A percentile compares a stretch with the other conserved stretches of the same genome.
phyloP scores from a whole-genome alignment of 92 coral and sea anemone species.

The Siderastrea siderea region DNA sequence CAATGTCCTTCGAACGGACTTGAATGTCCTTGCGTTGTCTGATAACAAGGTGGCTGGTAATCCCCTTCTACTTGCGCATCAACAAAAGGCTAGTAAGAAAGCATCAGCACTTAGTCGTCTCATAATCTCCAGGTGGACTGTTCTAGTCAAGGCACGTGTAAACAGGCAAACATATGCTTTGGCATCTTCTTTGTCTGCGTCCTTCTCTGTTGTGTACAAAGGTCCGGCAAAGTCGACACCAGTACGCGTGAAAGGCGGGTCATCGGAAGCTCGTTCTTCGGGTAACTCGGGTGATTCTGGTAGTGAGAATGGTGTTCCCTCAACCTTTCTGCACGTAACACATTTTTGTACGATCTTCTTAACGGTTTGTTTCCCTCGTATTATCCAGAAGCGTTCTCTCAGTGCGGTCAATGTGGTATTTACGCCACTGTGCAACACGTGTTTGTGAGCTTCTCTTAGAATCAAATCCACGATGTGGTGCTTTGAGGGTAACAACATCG shows the following conservation, averaged over 20 bases:
- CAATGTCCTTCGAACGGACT: conserved; percentile 48
- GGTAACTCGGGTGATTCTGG: conserved; percentile 54
- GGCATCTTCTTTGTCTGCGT: conserved; percentile 4
- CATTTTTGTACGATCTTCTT: conserved; percentile 35
- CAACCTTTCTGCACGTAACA: conserved; percentile 22
- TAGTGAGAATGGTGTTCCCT: conserved; percentile 39
- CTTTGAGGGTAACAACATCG: conserved; percentile 47
- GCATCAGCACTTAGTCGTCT: conserved; percentile 54
- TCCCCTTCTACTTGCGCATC: conserved; percentile 69
- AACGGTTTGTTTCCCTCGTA: conserved; percentile 55
- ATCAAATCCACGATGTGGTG: conserved; percentile 45
- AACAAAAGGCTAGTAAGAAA: conserved; percentile 57
- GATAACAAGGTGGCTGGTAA: conserved; percentile 69
- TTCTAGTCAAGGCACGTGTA: conserved; percentile 63
- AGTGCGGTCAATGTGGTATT: conserved; percentile 24
- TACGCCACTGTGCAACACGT: conserved; percentile 41
- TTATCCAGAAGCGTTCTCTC: conserved; percentile 60
- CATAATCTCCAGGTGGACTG: conserved; percentile 65
- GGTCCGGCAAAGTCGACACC: conserved; percentile 74
- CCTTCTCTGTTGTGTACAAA: conserved; percentile 26
- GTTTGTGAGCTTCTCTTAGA: conserved; percentile 38
- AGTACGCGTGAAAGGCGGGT: conserved; percentile 67
- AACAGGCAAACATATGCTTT: conserved; percentile 54
- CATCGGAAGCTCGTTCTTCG: conserved; percentile 36
- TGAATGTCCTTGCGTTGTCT: conserved; percentile 73